These are phyloP conservation scores for Scaptomyza tumidula DNA, from an alignment of 2,888 invertebrate genomes.

Conservation along the genomic window DNA sequence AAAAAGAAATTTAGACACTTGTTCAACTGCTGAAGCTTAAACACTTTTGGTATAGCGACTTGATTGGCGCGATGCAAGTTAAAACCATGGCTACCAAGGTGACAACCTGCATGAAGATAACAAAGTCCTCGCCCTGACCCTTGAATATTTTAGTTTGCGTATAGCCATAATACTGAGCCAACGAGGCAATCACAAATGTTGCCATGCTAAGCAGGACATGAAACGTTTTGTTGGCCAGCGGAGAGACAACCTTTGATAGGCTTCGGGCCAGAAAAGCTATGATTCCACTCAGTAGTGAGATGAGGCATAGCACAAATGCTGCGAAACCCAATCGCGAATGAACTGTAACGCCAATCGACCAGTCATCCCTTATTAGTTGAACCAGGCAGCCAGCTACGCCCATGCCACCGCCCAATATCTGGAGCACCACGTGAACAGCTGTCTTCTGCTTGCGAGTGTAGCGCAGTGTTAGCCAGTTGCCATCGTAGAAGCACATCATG, in stretches of 20 bases:
- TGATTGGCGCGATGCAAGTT: slow-evolving; percentile 74
- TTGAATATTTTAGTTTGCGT: slow-evolving; percentile 69
- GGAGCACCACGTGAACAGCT: slow-evolving; percentile 73
- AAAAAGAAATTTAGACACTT: neutral
- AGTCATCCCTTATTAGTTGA: slow-evolving; percentile 67
- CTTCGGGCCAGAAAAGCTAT: slow-evolving; percentile 63
- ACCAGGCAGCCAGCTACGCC: slow-evolving; percentile 76
- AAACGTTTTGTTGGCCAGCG: slow-evolving; percentile 77
- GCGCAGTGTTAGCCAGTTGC: slow-evolving; percentile 68
- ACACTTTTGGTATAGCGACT: slow-evolving; percentile 70
- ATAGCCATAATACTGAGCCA: slow-evolving; percentile 80
- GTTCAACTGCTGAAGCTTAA: slow-evolving; percentile 40
- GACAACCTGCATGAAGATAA: slow-evolving; percentile 67
- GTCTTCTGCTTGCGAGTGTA: slow-evolving; percentile 72
- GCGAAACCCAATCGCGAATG: slow-evolving; percentile 71
- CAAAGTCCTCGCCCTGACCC: slow-evolving; percentile 63
- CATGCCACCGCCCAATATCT: slow-evolving; percentile 73
- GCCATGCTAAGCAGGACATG: slow-evolving; percentile 75
- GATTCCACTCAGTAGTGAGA: slow-evolving; percentile 77
- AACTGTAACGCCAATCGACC: slow-evolving; percentile 54
- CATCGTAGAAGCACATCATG: slow-evolving; percentile 80
- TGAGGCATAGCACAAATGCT: slow-evolving; percentile 73
- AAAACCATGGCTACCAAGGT: slow-evolving; percentile 73
- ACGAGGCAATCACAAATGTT: slow-evolving; percentile 75
- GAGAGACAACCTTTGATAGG: slow-evolving; percentile 54